phyloP scores from a whole-genome alignment of 2,797 vertebrate genomes.

The Rhadinocentrus ornatus region DNA sequence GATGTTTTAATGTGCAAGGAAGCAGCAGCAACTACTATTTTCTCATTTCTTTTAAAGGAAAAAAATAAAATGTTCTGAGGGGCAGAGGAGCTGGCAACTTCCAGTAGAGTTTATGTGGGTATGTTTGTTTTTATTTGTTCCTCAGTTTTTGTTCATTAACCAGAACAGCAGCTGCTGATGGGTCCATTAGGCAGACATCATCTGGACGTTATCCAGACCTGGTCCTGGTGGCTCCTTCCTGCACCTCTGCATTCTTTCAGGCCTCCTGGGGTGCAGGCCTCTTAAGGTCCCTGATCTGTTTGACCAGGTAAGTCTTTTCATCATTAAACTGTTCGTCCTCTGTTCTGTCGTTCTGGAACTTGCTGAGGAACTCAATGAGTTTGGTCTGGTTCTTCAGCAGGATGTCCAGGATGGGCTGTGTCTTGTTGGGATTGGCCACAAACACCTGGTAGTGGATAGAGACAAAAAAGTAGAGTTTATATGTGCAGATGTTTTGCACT shows the following conservation, averaged over 20 bases:
- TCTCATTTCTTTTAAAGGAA: conserved; percentile 66
- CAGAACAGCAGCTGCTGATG: conserved; percentile 89
- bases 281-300: conserved; percentile 99
- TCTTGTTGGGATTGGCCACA: conserved; percentile 98
- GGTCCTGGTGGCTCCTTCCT: conserved; percentile 65
- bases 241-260: conserved; percentile 61
- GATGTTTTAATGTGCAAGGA: conserved; percentile 88
- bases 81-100: conserved; percentile 89
- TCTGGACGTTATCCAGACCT: conserved; percentile 60
- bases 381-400: conserved; percentile 98
- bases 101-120: conserved; percentile 84
- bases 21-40: conserved; percentile 89
- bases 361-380: conserved; percentile 97
- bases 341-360: conserved; percentile 97
- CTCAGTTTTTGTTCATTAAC: conserved; percentile 70
- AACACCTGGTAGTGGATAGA: conserved; percentile 87
- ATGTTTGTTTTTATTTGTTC: conserved; percentile 75
- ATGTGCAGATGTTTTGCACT: no score
- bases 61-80: conserved; percentile 84
- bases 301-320: conserved; percentile 98
- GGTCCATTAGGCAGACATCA: conserved; percentile 78
- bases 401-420: conserved; percentile 97
- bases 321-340: conserved; percentile 98
- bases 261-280: conserved; percentile 94
- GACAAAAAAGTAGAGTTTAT: not conserved